Evolutionary conservation across 2,888 invertebrate species (phyloP).

Genomic region (Archips crataeganus): DNA sequence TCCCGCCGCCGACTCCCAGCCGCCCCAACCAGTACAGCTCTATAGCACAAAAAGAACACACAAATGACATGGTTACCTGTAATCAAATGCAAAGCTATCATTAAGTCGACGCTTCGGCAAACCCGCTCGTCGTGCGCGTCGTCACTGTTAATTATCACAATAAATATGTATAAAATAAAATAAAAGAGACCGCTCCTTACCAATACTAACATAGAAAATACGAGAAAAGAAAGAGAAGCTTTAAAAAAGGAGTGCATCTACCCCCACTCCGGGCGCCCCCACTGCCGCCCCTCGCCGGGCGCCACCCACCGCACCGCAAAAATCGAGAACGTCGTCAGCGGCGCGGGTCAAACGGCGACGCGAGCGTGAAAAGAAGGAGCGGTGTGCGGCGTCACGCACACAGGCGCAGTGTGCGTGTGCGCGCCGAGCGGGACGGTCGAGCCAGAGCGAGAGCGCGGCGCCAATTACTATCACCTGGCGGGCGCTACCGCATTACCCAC

Average conservation of each 20-base stretch:
- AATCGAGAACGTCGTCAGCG: slow-evolving; percentile 86
- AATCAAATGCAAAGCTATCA: slow-evolving; percentile 84
- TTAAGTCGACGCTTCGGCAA: slow-evolving; percentile 78
- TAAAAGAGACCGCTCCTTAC: slow-evolving; percentile 83
- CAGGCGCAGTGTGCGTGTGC: slow-evolving; percentile 74
- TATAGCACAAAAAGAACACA: slow-evolving; percentile 66
- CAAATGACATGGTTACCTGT: slow-evolving; percentile 78
- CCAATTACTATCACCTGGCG: slow-evolving; percentile 88
- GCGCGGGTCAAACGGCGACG: slow-evolving; percentile 85
- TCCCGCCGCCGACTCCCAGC: slow-evolving; percentile 32
- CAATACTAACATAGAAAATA: slow-evolving; percentile 83
- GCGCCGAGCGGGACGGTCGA: slow-evolving; percentile 83
- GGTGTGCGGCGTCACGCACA: slow-evolving; percentile 78
- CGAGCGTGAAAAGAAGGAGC: slow-evolving; percentile 85
- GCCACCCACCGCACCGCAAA: slow-evolving; percentile 88
- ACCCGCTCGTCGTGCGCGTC: slow-evolving; percentile 79
- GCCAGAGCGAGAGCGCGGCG: slow-evolving; percentile 83
- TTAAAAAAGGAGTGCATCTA: slow-evolving; percentile 85
- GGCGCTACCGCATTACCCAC: slow-evolving; percentile 88
- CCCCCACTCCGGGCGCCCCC: slow-evolving; percentile 81
- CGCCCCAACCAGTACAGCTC: slow-evolving; percentile 54
- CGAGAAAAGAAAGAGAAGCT: slow-evolving; percentile 86
- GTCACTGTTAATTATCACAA: slow-evolving; percentile 84
- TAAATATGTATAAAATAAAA: slow-evolving; percentile 80
- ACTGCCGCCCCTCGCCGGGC: slow-evolving; percentile 84